Evolutionary conservation across 2,113 vertebrate species (phyloP), one percentile per base, ranked within the genome.

Genomic region (Sylvia atricapilla): DNA sequence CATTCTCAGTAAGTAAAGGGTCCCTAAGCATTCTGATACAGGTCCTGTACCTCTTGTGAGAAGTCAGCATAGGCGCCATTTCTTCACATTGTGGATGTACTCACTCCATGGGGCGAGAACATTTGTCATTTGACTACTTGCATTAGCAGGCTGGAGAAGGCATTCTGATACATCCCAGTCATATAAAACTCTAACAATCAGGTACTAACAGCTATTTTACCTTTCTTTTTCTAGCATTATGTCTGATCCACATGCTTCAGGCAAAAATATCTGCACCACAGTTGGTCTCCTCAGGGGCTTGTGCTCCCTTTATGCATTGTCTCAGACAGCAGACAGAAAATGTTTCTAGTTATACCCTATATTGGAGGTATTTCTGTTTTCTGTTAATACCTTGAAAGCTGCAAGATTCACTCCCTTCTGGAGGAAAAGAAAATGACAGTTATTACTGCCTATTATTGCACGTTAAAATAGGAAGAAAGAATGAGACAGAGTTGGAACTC

Each of bases 231-330:
- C 72, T 41, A 67, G 33, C 58, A 87, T 75, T 75, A 90, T 67
- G 68, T 58, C 90, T 92, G 89, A 91, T 82, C 74, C 74, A 63
- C 81, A 58, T 13, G 59, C 90, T 91, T 67, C 63, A 91, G 91
- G 69, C 77, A 89, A 94, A 94, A 90, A 92, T 73, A 92, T 8
- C 72, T 82, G 76, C 83, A 89, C 78, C n/a, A 66, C 76, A 93
- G 89, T 11, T 76, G 55, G 58, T 82, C 58, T 96, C 95, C 69
- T 87, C 63, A 43, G 90, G 76, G 83, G 53, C 44, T 68, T 33
- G n/a, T 52, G 27, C 47, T 94, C 60, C 58, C 59, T 82, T 88
- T 84, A 92, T 75, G 76, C 30, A 25, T 83, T 66, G 64, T 78
- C 72, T 86, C 80, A 93, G 58, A 66, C 11, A 91, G 78, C 72